These are phyloP conservation scores for Strongylocentrotus purpuratus DNA, from an alignment of 35 echinoderm and acorn worm genomes.

Conservation along the genomic window DNA sequence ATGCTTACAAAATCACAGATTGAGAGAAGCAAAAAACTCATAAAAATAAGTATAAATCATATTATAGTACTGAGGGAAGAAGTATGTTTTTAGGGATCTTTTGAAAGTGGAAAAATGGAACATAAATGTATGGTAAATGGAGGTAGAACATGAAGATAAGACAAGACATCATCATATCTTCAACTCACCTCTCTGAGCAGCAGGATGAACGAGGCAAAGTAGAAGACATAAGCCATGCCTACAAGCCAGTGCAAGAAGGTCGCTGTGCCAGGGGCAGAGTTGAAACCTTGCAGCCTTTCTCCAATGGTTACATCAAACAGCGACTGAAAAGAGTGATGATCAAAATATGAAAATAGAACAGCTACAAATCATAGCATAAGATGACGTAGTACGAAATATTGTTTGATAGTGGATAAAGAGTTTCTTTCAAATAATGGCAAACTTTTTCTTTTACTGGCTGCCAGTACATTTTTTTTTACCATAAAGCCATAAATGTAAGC, in stretches of 20 bases:
- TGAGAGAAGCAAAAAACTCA: no score
- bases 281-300: conserved; percentile 84
- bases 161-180: background rate
- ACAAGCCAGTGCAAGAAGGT: conserved; percentile 99
- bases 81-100: no score
- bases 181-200: conserved; percentile 91
- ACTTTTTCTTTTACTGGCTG: background rate
- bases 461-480: background rate
- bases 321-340: conserved; percentile 54
- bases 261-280: conserved; percentile 92
- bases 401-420: no score
- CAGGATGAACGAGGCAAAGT: conserved; percentile 97
- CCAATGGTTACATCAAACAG: conserved; percentile 86
- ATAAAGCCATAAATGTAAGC: background rate
- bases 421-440: no score
- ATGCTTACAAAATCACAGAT: no score
- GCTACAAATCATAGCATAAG: background rate
- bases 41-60: no score
- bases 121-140: no score
- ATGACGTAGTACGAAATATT: background rate
- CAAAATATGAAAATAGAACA: background rate
- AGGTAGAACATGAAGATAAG: background rate
- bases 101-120: no score
- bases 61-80: no score
- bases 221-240: conserved; percentile 97